Evolutionary conservation across 2,888 invertebrate species (phyloP), one percentile per base, ranked within the genome.

Genomic region (Pandemis corylana): DNA sequence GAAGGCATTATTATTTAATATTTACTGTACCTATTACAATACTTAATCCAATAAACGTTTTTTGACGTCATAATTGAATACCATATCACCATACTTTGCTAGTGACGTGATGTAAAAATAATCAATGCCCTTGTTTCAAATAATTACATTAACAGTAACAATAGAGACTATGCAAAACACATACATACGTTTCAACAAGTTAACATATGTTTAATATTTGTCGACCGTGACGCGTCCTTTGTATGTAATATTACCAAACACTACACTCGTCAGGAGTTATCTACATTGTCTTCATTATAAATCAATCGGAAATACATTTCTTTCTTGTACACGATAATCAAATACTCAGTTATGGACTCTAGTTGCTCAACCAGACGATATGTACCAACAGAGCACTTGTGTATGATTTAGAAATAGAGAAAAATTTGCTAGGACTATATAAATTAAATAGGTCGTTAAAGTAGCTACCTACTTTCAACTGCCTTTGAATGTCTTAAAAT

Each of bases 141-240:
- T 56, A 71, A 65, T 15, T 42, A 44, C 28, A 71, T 64, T 72
- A 72, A 41, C 61, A 49, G 59, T 53, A 51, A 66, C 71, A 71
- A 66, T 66, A 71, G 61, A 56, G 56, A 61, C 41, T 62, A 36
- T 61, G 56, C 20, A 28, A 10, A 44, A 46, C 12, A 41, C 59
- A 36, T 49, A 66, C 59, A 46, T 36, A 71, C 20, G 49, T 28
- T 20, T 67, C 51, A 59, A 65, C 46, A 71, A 61, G 41, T 61
- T 66, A 56, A 71, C 49, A 66, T 62, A 41, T 62, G 56, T 71
- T 71, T 44, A 61, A 61, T 71, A 66, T 66, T 66, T 71, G 64
- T 65, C 49, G 49, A 28, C 10, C 15, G 44, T 71, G 66, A 49
- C 71, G 71, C 41, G 71, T 49, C 41, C 62, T 62, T 62, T 62